Evolutionary conservation across 2,113 vertebrate species (phyloP).

Genomic region (Ceyx melanurus): DNA sequence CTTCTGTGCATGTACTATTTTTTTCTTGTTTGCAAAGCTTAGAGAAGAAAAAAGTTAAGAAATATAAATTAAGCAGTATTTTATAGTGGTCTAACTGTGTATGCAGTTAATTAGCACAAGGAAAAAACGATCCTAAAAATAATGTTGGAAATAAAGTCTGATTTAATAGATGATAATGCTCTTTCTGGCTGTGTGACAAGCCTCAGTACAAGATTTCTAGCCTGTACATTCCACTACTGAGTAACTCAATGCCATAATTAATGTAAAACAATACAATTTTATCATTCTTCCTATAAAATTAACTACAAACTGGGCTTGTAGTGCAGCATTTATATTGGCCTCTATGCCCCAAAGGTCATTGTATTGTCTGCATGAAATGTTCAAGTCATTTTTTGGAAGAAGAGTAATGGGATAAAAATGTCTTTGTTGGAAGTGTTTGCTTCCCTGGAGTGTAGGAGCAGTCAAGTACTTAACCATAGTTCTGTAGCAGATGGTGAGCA

Average conservation of each 20-base stretch:
- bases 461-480: background rate
- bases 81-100: background rate
- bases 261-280: constrained; percentile 33
- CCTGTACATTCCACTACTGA: constrained; percentile 29
- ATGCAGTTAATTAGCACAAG: constrained; percentile 18
- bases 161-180: constrained; percentile 32
- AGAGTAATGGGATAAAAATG: constrained; percentile 40
- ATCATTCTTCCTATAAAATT: constrained; percentile 38
- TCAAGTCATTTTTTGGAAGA: background rate
- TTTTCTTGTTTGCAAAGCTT: background rate
- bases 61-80: background rate
- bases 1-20: background rate
- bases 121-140: constrained; percentile 31
- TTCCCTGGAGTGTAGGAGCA: constrained; percentile 20
- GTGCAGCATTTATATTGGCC: constrained; percentile 1
- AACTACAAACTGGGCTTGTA: background rate
- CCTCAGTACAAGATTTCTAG: constrained; percentile 26
- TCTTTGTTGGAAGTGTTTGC: background rate
- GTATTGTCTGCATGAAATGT: constrained; percentile 33
- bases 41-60: background rate
- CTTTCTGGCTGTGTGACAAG: constrained; percentile 47
- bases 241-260: background rate
- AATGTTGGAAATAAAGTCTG: constrained; percentile 4
- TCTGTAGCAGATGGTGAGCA: background rate
- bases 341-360: background rate